Percentiles rank a stretch among this genome's conserved stretches.
These are phyloP conservation scores for Trichoplusia ni DNA, from an alignment of 1,140 invertebrate genomes.

Conservation along the genomic window DNA sequence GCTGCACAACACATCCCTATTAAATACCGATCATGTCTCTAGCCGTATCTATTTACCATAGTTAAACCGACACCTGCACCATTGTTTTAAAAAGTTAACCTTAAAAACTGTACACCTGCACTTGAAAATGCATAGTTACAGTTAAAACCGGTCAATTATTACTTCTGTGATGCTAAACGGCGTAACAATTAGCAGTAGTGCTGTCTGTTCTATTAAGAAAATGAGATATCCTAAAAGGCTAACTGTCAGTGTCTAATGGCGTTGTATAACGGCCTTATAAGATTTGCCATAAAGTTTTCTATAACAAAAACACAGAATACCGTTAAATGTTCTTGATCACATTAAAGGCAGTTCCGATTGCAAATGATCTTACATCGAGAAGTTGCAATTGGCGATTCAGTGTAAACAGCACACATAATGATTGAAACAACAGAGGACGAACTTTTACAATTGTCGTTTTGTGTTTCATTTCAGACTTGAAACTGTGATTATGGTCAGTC, in stretches of 20 bases:
- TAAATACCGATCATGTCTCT: slow-evolving; percentile 79
- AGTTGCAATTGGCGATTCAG: neutral
- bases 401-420: neutral
- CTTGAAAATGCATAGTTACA: slow-evolving; percentile 54
- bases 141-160: slow-evolving; percentile 44
- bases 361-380: neutral
- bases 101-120: slow-evolving; percentile 65
- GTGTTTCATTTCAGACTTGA: neutral
- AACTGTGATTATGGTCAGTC: neutral
- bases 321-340: slow-evolving; percentile 1
- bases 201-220: slow-evolving; percentile 19
- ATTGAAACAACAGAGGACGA: neutral
- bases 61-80: slow-evolving; percentile 70
- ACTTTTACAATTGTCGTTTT: neutral
- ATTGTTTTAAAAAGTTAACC: slow-evolving; percentile 74
- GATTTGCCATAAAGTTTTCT: slow-evolving; percentile 7
- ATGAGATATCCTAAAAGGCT: slow-evolving; percentile 13
- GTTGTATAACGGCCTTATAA: slow-evolving; percentile 11
- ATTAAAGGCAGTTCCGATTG: slow-evolving; percentile 11
- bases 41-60: slow-evolving; percentile 76
- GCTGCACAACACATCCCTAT: slow-evolving; percentile 76
- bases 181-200: slow-evolving; percentile 36
- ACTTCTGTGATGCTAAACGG: slow-evolving; percentile 43
- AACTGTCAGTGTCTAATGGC: neutral
- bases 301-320: neutral